These are phyloP conservation scores for Phalacrocorax brasilianus DNA, from an alignment of 2,113 vertebrate species.

Conservation along the genomic window DNA sequence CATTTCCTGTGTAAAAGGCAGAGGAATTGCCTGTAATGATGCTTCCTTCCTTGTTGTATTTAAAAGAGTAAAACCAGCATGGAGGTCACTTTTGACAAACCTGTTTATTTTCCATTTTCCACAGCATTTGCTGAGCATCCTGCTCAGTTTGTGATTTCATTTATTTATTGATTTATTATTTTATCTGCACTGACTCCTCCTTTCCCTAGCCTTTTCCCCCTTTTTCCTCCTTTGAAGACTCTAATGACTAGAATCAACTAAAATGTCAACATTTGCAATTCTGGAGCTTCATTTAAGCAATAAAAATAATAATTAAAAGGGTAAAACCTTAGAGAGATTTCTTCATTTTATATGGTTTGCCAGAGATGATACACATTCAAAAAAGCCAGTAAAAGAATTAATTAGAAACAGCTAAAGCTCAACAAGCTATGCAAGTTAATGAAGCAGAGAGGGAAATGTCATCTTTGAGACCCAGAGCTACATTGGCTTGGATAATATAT, in stretches of 20 bases:
- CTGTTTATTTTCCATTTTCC: conserved; percentile 57
- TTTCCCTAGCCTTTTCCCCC: conserved; percentile 1
- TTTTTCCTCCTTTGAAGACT: conserved; percentile 57
- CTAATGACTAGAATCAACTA: conserved; percentile 77
- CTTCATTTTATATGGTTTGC: conserved; percentile 80
- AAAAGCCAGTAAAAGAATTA: conserved; percentile 82
- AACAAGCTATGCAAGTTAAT: conserved; percentile 83
- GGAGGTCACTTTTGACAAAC: conserved; percentile 48
- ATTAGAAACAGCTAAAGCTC: conserved; percentile 82
- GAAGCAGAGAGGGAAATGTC: conserved; percentile 80
- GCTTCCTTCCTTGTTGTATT: conserved; percentile 50
- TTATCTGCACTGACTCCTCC: neutral
- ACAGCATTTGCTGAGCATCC: conserved; percentile 21
- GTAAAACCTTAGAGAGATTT: conserved; percentile 84
- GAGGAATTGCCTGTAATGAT: conserved; percentile 21
- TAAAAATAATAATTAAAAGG: conserved; percentile 89
- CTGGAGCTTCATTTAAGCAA: conserved; percentile 79
- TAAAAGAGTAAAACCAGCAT: conserved; percentile 52
- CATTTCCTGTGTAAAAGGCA: neutral
- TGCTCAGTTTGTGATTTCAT: neutral
- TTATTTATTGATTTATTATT: conserved; percentile 11
- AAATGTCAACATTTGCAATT: conserved; percentile 87
- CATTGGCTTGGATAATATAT: conserved; percentile 73
- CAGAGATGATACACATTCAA: conserved; percentile 79
- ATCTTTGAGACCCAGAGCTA: conserved; percentile 77